Base-by-base conservation (phyloP, 2,797 vertebrate species). In the Microcaecilia unicolor region DNA sequence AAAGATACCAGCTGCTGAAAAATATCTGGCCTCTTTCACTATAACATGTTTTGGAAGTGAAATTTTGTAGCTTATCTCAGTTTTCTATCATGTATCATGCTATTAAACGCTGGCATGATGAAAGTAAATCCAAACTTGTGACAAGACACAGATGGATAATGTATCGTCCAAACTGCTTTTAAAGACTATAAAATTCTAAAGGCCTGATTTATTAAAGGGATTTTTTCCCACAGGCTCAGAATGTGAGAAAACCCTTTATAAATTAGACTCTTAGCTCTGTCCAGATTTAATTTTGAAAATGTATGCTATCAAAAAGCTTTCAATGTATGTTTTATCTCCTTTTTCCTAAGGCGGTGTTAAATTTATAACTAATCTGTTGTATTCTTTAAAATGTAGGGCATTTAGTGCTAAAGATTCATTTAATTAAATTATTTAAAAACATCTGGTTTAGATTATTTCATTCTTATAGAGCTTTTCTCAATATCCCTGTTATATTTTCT, bases 321-420 rank as follows among this genome's bases (percentile, higher is more conserved):
- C 44, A 48, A 78, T 60, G 63, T 72, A 77, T 78, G 77, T 45
- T 59, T 74, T 81, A 80, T 82, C 81, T 79, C 48, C 40, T 41
- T 76, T n/a, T 72, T 78, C 76, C 67, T 66, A 53, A 56, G 76
- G 80, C 77, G 62, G 54, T 70, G 70, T 80, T 85, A 82, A 84
- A 84, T 84, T 84, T 71, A 74, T 81, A 81, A 74, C 81, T 85
- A 80, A 84, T 85, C 80, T 84, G 73, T 74, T 74, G 67, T 4
- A 3, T 61, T 65, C 54, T n/a, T 58, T 68, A 41, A 70, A 78
- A 70, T 78, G 79, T 78, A 70, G 67, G 72, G 51, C 75, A 74
- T 75, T 83, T 85, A 75, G 76, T 72, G 76, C 83, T 82, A 80
- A 84, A 76, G 70, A 75, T 79, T 75, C 72, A 68, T 76, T 78